Percentiles rank a stretch among this genome's conserved stretches.
Conservation (phyloP, 2,888 invertebrate genomes). For the Eilema depressum region DNA sequence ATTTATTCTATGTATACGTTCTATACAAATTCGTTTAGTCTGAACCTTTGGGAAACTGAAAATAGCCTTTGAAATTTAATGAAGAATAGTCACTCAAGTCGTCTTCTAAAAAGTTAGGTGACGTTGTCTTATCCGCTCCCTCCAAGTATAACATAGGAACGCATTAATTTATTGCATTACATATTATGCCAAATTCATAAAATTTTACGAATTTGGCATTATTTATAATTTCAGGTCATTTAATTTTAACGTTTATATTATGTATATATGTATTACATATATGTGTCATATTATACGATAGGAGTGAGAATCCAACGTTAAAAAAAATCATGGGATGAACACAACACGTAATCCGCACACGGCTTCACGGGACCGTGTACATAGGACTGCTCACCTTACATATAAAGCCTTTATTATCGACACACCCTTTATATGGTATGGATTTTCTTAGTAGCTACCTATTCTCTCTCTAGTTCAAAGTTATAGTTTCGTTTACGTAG, state of each 20-base stretch:
- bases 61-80: no score
- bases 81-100: neutral
- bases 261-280: no score
- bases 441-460: neutral
- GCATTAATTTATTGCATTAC: no score
- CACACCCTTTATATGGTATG: neutral
- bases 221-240: neutral
- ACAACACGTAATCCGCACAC: slow-evolving; percentile 6
- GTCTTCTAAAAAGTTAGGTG: neutral
- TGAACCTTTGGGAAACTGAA: no score
- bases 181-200: no score
- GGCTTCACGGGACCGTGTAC: neutral
- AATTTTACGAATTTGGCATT: no score
- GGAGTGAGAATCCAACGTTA: neutral
- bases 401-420: neutral
- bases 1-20: no score
- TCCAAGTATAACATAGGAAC: no score
- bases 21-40: neutral
- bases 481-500: neutral
- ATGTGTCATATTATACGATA: no score
- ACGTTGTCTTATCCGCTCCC: no score
- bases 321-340: neutral
- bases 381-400: slow-evolving; percentile 10
- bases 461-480: neutral
- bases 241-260: neutral